These are phyloP conservation scores for Crocodylus rhombifer DNA, from an alignment of 2,797 vertebrate genomes.

Conservation along the genomic window DNA sequence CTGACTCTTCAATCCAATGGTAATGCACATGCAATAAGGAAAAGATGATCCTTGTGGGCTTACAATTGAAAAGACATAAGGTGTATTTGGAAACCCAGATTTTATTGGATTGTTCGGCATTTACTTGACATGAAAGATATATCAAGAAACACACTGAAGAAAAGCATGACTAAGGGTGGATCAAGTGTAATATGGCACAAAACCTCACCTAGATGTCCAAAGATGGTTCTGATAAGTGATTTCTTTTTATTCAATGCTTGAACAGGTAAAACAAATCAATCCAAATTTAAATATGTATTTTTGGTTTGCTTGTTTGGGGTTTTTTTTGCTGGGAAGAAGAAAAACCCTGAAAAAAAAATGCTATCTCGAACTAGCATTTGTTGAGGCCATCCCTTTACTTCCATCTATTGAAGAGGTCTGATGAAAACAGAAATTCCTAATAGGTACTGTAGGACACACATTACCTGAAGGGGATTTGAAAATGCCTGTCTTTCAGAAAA, in stretches of 20 bases:
- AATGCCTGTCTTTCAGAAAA: background rate
- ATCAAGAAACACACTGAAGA: constrained; percentile 28
- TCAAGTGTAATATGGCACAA: constrained; percentile 21
- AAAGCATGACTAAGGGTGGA: background rate
- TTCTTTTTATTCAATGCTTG: too few relatives aligned
- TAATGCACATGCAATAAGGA: background rate
- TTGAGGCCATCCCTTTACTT: background rate
- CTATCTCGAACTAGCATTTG: background rate
- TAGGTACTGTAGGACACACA: background rate
- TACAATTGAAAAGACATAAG: background rate
- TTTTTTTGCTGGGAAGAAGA: background rate
- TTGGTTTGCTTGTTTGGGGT: too few relatives aligned
- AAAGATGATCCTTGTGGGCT: background rate
- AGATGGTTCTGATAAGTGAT: background rate
- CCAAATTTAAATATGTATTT: background rate
- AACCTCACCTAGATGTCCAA: background rate
- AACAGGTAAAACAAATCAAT: background rate
- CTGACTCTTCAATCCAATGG: background rate
- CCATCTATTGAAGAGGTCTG: background rate
- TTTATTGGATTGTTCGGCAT: too few relatives aligned
- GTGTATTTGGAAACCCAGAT: background rate
- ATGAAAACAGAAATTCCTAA: background rate
- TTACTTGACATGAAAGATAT: constrained; percentile 16
- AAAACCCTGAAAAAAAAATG: background rate
- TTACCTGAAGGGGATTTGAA: background rate